Evolutionary conservation across 1,140 invertebrate genomes (phyloP), one percentile per base, ranked within the genome.

Genomic region (Drepana arcuata): DNA sequence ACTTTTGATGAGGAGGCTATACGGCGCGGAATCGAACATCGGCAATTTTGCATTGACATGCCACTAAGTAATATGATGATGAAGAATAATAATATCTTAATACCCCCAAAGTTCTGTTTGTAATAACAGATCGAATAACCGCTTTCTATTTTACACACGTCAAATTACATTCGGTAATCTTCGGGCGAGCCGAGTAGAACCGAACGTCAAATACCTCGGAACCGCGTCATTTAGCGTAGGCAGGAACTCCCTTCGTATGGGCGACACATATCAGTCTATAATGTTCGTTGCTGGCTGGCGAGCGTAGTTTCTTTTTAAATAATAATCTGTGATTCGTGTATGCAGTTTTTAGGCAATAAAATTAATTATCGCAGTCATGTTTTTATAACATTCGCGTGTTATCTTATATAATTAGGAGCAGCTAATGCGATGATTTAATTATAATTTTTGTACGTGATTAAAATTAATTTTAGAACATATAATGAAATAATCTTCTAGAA

Each of bases 241-340:
- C n/a, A 9, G 27, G 16, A 18, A n/a, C n/a, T 48, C 38, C 21
- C 32, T 41, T 38, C 47, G 54, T 66, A 44, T 60, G 39, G 55
- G 57, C 51, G 63, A 60, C 69, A 65, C 73, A 79, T 79, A 79
- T 79, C 74, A 79, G 43, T 34, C 32, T 61, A 52, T n/a, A n/a
- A n/a, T 54, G 45, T 54, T 54, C 59, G 30, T 55, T 50, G 48
- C 49, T 48, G 44, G 36, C n/a, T 38, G 29, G 39, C 37, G 34
- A 21, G 52, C 52, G 60, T 49, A 52, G 35, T 59, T 66, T 59
- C 50, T 47, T 51, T 54, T 68, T 66, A n/a, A n/a, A n/a, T n/a
- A n/a, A n/a, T 56, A 48, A 64, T 78, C 73, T 78, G 73, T 78
- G 73, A 78, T 78, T 74, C 48, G 39, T 57, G 60, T 56, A 62